Conservation (phyloP, 2,113 vertebrate species). For the Macroglossus sobrinus region DNA sequence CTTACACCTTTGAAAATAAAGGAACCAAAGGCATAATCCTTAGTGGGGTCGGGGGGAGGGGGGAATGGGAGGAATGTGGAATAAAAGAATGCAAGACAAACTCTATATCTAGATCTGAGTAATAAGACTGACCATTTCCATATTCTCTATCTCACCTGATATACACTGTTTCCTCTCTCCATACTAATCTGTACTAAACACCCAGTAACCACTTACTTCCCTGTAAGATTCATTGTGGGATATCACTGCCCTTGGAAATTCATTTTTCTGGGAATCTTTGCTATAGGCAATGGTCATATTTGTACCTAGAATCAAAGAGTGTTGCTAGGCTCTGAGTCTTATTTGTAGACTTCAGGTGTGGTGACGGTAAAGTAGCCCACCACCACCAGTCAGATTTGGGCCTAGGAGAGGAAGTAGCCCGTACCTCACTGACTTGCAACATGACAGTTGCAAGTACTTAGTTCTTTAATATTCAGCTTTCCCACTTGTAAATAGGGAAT, state of each 20-base stretch:
- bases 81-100: not conserved
- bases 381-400: not conserved
- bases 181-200: too few relatives aligned
- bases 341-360: not conserved
- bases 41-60: not conserved
- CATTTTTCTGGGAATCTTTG: not conserved
- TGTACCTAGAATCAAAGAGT: not conserved
- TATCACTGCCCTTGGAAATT: not conserved
- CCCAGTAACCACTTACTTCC: not conserved
- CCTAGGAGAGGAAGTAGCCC: not conserved
- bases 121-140: not conserved
- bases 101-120: not conserved
- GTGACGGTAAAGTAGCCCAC: not conserved
- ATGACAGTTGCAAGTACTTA: not conserved
- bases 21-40: not conserved
- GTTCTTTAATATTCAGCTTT: not conserved
- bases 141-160: not conserved
- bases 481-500: not conserved
- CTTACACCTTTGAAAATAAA: not conserved
- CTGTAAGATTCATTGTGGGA: not conserved
- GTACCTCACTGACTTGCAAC: not conserved
- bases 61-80: not conserved
- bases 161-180: not conserved
- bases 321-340: not conserved
- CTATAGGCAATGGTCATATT: not conserved